Conservation (phyloP, 2,797 vertebrate species). For the Chaunax sp. region DNA sequence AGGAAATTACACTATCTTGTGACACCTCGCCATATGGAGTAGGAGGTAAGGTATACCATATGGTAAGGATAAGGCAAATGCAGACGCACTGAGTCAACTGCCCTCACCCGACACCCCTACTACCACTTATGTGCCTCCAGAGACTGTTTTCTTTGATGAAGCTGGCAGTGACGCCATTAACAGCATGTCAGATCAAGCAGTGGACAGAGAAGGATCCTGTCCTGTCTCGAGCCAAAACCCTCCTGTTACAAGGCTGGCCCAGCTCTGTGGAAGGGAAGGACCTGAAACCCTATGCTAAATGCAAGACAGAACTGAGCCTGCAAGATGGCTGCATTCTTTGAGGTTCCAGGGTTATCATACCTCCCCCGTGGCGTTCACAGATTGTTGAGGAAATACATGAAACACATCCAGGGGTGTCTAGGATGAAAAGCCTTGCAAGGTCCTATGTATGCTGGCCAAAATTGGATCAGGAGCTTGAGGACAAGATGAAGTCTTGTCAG, state of each 20-base stretch:
- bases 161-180: not conserved
- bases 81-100: no score
- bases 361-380: not conserved
- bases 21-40: not conserved
- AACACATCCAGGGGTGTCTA: not conserved
- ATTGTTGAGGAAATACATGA: not conserved
- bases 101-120: no score
- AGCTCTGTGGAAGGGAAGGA: not conserved
- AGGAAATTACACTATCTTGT: constrained; percentile 16
- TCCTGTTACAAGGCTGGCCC: constrained; percentile 8
- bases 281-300: no score
- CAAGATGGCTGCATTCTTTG: no score
- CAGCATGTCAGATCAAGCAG: no score
- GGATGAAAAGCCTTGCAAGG: no score
- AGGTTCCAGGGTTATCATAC: not conserved
- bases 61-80: no score
- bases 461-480: constrained; percentile 22
- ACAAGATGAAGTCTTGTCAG: constrained; percentile 39
- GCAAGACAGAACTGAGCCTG: no score
- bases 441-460: constrained; percentile 37
- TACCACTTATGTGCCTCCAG: not conserved
- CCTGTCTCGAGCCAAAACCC: no score
- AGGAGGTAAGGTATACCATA: not conserved
- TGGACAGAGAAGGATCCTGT: no score
- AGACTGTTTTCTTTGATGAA: constrained; percentile 30